Conservation (phyloP, 2,888 invertebrate species). For the Ennomos fuscantarius region DNA sequence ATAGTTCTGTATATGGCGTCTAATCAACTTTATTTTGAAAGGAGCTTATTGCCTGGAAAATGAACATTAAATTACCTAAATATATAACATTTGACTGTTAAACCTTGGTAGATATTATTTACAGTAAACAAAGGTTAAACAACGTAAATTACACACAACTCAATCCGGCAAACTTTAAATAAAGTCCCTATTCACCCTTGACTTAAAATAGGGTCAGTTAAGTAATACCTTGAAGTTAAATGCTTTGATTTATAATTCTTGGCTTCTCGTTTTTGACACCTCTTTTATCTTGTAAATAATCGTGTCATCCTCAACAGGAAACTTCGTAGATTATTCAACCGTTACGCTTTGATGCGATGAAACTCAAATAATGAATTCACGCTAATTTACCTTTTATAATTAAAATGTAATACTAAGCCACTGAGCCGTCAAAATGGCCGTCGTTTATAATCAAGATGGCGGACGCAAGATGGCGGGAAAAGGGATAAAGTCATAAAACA, state of each 20-base stretch:
- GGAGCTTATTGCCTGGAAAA: too few species aligned
- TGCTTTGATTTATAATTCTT: slow-evolving; percentile 7
- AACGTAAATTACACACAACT: not conserved
- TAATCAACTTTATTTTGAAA: too few species aligned
- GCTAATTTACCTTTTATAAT: slow-evolving; percentile 40
- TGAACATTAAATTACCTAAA: too few species aligned
- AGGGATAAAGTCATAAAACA: slow-evolving; percentile 1
- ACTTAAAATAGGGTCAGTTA: not conserved
- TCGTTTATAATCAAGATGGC: slow-evolving; percentile 41
- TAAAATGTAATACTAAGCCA: slow-evolving; percentile 45
- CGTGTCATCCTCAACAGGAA: slow-evolving; percentile 5
- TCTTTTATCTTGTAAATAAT: slow-evolving; percentile 21
- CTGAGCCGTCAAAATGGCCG: slow-evolving; percentile 44
- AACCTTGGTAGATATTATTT: too few species aligned
- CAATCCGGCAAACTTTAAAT: not conserved
- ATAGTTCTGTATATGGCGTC: too few species aligned
- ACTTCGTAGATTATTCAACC: slow-evolving; percentile 6
- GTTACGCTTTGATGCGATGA: slow-evolving; percentile 14
- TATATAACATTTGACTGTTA: too few species aligned
- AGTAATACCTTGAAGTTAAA: slow-evolving; percentile 13
- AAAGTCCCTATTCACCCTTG: not conserved
- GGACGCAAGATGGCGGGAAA: slow-evolving; percentile 38
- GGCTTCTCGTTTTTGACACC: slow-evolving; percentile 1
- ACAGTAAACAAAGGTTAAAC: not conserved
- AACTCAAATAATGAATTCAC: slow-evolving; percentile 30